These are phyloP conservation scores for Meriones unguiculatus DNA, from an alignment of 2,113 vertebrate species.

Conservation along the genomic window DNA sequence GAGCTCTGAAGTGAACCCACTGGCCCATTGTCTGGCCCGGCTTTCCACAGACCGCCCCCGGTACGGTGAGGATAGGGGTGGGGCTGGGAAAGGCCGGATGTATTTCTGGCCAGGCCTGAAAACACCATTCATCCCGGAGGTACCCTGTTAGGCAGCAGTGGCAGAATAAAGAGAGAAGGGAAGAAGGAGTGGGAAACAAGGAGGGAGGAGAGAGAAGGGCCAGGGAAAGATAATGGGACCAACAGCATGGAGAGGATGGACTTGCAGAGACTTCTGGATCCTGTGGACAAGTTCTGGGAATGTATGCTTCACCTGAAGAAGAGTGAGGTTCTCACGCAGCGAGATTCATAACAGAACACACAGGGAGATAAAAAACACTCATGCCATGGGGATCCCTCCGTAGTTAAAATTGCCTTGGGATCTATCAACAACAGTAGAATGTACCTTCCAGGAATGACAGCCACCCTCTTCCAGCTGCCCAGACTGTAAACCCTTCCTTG, in stretches of 20 bases:
- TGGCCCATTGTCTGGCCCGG: conserved; percentile 49
- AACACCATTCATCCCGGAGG: conserved; percentile 49
- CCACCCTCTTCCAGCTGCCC: not conserved
- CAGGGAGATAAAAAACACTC: not conserved
- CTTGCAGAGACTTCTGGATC: too few species aligned
- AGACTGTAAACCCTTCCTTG: not conserved
- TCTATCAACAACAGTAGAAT: not conserved
- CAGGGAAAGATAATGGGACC: not conserved
- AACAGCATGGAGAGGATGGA: too few species aligned
- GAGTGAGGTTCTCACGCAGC: not conserved
- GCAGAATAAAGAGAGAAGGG: conserved; percentile 32
- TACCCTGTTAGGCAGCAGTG: conserved; percentile 32
- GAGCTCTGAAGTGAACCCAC: conserved; percentile 49
- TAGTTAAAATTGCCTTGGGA: not conserved
- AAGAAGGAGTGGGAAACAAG: not conserved
- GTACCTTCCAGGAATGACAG: not conserved
- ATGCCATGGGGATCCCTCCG: not conserved
- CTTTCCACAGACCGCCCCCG: conserved; percentile 40
- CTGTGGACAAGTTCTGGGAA: not conserved
- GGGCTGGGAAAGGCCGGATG: conserved; percentile 65
- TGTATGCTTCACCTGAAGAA: not conserved
- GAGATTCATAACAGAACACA: not conserved
- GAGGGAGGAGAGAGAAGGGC: not conserved
- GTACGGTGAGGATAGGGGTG: not conserved
- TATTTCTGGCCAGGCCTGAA: conserved; percentile 64